phyloP scores from a whole-genome alignment of 2,888 invertebrate genomes.

The Cetonia aurata region DNA sequence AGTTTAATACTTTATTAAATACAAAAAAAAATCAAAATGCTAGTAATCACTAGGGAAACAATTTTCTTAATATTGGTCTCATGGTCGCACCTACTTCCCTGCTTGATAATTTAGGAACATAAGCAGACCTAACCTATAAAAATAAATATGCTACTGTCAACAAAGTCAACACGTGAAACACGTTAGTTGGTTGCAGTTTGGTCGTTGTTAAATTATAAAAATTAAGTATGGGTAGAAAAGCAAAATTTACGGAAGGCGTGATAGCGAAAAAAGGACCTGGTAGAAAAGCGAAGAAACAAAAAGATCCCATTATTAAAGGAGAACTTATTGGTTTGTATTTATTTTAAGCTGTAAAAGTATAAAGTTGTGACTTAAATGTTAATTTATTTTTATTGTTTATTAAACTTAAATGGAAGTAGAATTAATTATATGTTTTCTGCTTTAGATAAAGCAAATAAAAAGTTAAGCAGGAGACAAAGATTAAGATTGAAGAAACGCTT shows the following conservation, averaged over 20 bases:
- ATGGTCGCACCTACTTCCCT: no score
- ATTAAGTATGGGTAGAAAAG: conserved; percentile 85
- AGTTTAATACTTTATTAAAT: no score
- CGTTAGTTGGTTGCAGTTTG: neutral
- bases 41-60: neutral
- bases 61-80: neutral
- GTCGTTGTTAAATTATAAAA: neutral
- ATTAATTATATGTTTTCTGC: neutral
- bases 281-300: conserved; percentile 88
- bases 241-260: conserved; percentile 79
- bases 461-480: conserved; percentile 54
- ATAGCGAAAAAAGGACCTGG: conserved; percentile 87
- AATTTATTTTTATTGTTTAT: no score
- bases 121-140: neutral
- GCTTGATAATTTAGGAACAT: neutral
- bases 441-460: conserved; percentile 63
- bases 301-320: conserved; percentile 79
- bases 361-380: neutral
- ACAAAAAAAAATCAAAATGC: no score
- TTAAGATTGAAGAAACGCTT: conserved; percentile 57
- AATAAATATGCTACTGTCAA: neutral
- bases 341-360: neutral
- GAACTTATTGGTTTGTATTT: conserved; percentile 37
- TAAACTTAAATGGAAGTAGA: no score
- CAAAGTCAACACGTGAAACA: neutral